A percentile compares a stretch with the other conserved stretches of the same genome.
Conservation (phyloP, 2,797 vertebrate species). For the Mallotus villosus region DNA sequence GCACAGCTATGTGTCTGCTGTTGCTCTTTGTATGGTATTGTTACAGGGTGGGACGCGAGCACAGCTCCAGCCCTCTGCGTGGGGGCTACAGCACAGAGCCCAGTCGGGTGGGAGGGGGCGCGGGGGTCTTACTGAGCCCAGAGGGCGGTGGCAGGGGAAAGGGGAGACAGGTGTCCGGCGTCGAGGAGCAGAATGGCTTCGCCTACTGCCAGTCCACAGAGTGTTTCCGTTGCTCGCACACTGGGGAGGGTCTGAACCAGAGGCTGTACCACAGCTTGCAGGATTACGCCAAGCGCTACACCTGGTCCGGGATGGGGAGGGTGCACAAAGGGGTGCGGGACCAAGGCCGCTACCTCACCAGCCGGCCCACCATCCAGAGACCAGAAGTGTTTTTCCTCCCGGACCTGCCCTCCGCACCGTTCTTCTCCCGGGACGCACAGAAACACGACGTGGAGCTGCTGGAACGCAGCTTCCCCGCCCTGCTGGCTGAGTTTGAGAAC, state of each 20-base stretch:
- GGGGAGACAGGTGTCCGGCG: conserved; percentile 72
- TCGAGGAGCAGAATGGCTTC: conserved; percentile 87
- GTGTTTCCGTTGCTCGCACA: conserved; percentile 85
- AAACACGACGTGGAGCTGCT: conserved; percentile 95
- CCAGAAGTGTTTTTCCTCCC: conserved; percentile 97
- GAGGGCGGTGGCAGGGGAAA: conserved; percentile 65
- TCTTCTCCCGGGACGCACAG: conserved; percentile 94
- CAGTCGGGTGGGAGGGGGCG: conserved; percentile 61
- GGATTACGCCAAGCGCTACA: conserved; percentile 98
- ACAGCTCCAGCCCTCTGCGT: conserved; percentile 70
- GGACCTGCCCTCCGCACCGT: conserved; percentile 89
- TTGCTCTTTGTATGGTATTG: conserved; percentile 96
- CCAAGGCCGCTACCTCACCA: conserved; percentile 87
- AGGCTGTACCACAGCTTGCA: conserved; percentile 95
- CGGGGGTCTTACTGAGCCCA: conserved; percentile 77
- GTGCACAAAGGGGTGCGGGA: conserved; percentile 96
- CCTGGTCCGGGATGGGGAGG: conserved; percentile 97
- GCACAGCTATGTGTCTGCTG: conserved; percentile 83
- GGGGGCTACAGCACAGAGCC: conserved; percentile 68
- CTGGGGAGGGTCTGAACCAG: conserved; percentile 89
- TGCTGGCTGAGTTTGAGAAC: conserved; percentile 91
- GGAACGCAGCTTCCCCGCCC: conserved; percentile 91
- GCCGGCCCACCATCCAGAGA: conserved; percentile 92
- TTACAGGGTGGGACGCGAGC: conserved; percentile 93
- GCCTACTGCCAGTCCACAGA: conserved; percentile 89